Percentiles rank a stretch among this genome's conserved stretches.
Conservation (phyloP, 2,113 vertebrate genomes). For the Ochotona princeps region DNA sequence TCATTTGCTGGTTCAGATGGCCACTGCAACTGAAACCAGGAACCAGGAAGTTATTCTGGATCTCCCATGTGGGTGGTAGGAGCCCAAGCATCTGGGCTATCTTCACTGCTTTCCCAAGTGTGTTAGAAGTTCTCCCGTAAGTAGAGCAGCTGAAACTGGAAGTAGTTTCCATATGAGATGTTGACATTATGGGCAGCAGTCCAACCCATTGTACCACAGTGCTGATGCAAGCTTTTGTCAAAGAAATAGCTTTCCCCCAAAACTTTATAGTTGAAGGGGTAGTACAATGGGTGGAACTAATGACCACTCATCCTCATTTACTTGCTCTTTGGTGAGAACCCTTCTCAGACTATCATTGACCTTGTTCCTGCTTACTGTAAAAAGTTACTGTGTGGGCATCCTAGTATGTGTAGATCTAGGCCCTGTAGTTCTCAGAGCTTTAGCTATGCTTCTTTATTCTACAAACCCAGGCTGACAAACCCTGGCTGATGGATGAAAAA, state of each 20-base stretch:
- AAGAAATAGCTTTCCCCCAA: neutral
- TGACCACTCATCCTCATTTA: neutral
- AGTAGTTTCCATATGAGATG: no score
- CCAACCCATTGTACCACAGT: no score
- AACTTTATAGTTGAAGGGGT: neutral
- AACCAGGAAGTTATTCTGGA: no score
- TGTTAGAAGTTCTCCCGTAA: no score
- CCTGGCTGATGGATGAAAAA: neutral
- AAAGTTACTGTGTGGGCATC: neutral
- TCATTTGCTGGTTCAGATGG: no score
- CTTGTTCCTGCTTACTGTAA: neutral
- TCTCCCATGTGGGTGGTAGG: no score
- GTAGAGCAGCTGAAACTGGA: no score
- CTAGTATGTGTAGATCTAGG: neutral
- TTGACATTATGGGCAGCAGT: no score
- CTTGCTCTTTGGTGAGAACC: neutral
- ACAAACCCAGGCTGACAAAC: neutral
- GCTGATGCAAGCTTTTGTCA: neutral
- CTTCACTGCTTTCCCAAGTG: no score
- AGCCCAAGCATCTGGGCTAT: no score
- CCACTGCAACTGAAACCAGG: no score
- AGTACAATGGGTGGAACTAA: neutral
- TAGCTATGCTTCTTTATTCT: neutral
- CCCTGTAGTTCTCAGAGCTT: neutral
- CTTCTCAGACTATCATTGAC: neutral